Base-by-base conservation (phyloP, 2,888 invertebrate genomes). In the Agonopterix subpropinquella region DNA sequence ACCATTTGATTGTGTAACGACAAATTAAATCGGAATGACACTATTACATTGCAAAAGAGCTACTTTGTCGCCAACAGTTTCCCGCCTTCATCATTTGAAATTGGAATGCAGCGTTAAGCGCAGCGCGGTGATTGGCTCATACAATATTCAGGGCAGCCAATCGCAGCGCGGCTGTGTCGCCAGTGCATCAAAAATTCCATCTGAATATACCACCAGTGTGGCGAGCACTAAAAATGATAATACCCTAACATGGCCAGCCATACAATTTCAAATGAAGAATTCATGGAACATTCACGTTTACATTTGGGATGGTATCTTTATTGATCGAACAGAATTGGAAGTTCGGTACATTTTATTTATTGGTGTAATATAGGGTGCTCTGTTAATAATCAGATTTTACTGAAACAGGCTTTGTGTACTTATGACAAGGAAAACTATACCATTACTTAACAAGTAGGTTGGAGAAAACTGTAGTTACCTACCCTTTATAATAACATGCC, bases 171-270 rank as follows among this genome's bases (percentile, higher is more conserved):
- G 70, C 84, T 84, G 86, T 86, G 87, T 87, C 80, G 86, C 88
- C 85, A 85, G 85, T 88, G 87, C 87, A 89, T 89, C 89, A 88
- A 89, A 89, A 89, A 89, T 89, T 89, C 89, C 84, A 89, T 89
- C 89, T 88, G 88, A 86, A 84, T 86, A 83, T 83, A 56, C 52
- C 80, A 56, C 52, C 80, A 79, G 82, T 87, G 87, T 88, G 87
- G 86, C 80, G 71, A 85, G 87, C 84, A 87, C 88, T 89, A 89
- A 89, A 89, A 89, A 89, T 88, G 87, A 89, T 89, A 88, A 89
- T 89, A 76, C 87, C 80, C 81, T 81, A 83, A 85, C 84, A 81
- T 84, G 81, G 77, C 76, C 71, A 71, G 73, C 72, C 70, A 85
- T 84, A 87, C 87, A 86, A 87, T 86, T 87, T 87, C 72, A 73